Conservation (phyloP, 1,140 invertebrate species). For the Aphidius gifuensis region DNA sequence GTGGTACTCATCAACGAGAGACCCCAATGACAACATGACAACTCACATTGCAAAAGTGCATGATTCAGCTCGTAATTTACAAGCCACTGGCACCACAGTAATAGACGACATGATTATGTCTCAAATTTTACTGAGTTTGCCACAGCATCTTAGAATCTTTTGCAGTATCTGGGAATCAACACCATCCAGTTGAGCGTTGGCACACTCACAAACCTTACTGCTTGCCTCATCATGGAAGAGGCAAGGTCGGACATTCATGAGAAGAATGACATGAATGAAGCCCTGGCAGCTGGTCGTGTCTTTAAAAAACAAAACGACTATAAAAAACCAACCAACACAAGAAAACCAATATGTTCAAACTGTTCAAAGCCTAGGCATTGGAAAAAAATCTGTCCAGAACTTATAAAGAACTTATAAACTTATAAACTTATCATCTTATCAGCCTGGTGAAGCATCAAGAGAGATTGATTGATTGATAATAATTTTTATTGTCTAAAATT, state of each 20-base stretch:
- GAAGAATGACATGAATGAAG: neutral
- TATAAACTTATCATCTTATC: conserved; percentile 1
- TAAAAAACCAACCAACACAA: neutral
- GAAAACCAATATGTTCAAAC: conserved; percentile 18
- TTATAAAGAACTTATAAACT: no score
- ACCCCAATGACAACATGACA: conserved; percentile 27
- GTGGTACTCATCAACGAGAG: conserved; percentile 25
- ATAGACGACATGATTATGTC: conserved; percentile 36
- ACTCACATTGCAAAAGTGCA: conserved; percentile 34
- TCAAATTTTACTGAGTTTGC: conserved; percentile 39
- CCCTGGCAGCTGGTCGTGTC: neutral
- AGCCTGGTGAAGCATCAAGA: neutral
- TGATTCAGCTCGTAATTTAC: conserved; percentile 33
- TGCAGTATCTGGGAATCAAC: conserved; percentile 44
- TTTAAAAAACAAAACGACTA: neutral
- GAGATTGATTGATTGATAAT: no score
- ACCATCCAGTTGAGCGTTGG: conserved; percentile 10
- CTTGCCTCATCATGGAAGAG: conserved; percentile 33
- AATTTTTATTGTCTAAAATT: no score
- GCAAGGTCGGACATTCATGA: neutral
- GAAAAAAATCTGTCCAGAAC: neutral
- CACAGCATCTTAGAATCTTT: conserved; percentile 36
- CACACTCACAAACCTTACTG: conserved; percentile 23
- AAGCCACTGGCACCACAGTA: conserved; percentile 31
- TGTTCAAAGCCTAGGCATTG: conserved; percentile 25